Evolutionary conservation across 2,888 invertebrate genomes (phyloP), one percentile per base, ranked within the genome.

Genomic region (Alsophila aescularia): DNA sequence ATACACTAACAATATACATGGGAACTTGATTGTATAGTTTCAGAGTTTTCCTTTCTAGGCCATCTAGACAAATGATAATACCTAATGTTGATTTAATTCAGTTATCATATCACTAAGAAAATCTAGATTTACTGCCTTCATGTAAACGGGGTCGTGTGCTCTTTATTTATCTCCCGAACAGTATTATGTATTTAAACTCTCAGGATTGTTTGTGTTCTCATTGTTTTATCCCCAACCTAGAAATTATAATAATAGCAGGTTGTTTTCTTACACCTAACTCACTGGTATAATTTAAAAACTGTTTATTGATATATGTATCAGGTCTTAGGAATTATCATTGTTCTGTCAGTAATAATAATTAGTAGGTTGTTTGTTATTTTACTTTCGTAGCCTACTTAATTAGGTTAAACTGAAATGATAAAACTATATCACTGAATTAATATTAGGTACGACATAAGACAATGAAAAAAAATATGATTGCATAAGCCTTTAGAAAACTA

Each of bases 131-230:
- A 5, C 21, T 2, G 12, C 12, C 39, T 39, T 40, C 27, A 29
- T 48, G 36, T 42, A 15, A 49, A 4, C 42, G 21, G 4, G 45
- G 40, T 32, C 40, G n/a, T 44, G 57, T 21, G 24, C 24, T 27
- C 24, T 12, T n/a, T 21, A 21, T 4, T 15, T 39, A 27, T 39
- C n/a, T n/a, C 13, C 32, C 10, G 21, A 18, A 45, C 31, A 37
- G 24, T 50, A 27, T 37, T 29, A n/a, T n/a, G 10, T 29, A 24
- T 5, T 24, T 42, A 35, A 49, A 24, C 42, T 49, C 49, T 21
- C 43, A 43, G 24, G 18, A 29, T 27, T 40, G 40, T 21, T 31
- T 21, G 35, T 51, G 18, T 13, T 15, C 16, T 37, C 45, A 45
- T 50, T 55, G 40, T 55, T 12, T 31, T 3, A 9, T 2, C 3